These are phyloP conservation scores for Adoxophyes honmai DNA, from an alignment of 1,140 invertebrate genomes.

Conservation along the genomic window DNA sequence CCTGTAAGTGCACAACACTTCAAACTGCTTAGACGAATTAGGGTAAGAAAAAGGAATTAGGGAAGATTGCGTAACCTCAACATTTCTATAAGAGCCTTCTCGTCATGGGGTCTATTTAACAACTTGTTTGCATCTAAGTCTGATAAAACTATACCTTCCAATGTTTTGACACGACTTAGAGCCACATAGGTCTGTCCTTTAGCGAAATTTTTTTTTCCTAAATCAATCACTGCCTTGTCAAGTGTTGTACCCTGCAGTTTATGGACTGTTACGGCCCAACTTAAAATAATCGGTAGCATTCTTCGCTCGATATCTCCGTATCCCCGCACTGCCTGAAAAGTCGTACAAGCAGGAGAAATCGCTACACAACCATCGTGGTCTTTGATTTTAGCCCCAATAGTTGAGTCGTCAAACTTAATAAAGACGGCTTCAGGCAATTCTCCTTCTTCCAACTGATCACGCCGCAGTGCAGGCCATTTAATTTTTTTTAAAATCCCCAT, in stretches of 20 bases:
- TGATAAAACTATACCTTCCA: conserved; percentile 25
- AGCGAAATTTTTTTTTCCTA: conserved; percentile 44
- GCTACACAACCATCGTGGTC: no score
- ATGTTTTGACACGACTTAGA: conserved; percentile 28
- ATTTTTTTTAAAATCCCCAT: not conserved
- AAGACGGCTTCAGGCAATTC: not conserved
- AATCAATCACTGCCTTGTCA: conserved; percentile 36
- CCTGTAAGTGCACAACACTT: no score
- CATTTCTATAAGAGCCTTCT: conserved; percentile 22
- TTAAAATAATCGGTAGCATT: conserved; percentile 33
- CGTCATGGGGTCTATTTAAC: conserved; percentile 27
- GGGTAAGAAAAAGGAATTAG: no score
- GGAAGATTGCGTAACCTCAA: conserved; percentile 20
- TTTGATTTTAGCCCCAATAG: no score
- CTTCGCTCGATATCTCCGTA: conserved; percentile 22
- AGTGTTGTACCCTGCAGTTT: conserved; percentile 32
- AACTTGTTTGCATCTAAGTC: conserved; percentile 29
- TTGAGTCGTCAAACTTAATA: no score
- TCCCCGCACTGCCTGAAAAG: not conserved
- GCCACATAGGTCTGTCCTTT: conserved; percentile 33
- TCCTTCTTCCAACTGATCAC: conserved; percentile 7
- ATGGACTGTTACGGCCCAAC: conserved; percentile 32
- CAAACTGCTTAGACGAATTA: no score
- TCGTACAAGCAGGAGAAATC: no score
- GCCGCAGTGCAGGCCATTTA: not conserved